phyloP scores from a whole-genome alignment of 2,888 invertebrate species.

The Cephus nigrinus region DNA sequence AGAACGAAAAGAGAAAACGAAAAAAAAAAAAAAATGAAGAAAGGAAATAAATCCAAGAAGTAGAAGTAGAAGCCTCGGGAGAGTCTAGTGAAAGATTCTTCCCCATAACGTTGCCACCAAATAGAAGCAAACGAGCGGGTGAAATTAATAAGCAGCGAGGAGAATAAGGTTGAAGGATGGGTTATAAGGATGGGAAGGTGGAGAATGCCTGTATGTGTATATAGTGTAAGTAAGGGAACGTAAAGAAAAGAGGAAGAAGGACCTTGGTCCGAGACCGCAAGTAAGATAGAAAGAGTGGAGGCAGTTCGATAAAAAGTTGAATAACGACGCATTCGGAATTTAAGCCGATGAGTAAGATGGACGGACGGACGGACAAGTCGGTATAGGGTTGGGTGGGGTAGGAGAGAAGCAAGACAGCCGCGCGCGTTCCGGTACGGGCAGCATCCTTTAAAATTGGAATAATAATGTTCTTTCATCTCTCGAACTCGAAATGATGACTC shows the following conservation, averaged over 20 bases:
- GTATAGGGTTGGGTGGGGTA: slow-evolving; percentile 14
- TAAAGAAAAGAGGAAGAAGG: slow-evolving; percentile 9
- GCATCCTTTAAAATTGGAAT: slow-evolving; percentile 64
- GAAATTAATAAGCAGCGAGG: slow-evolving; percentile 36
- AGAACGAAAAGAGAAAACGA: slow-evolving; percentile 3
- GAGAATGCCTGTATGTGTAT: too few relatives aligned
- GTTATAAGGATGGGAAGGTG: too few relatives aligned
- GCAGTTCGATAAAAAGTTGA: slow-evolving; percentile 50
- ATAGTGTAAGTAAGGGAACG: neutral
- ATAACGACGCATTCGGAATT: slow-evolving; percentile 59
- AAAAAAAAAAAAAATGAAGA: slow-evolving; percentile 1
- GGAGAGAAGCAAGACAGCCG: slow-evolving; percentile 15
- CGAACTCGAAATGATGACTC: slow-evolving; percentile 63
- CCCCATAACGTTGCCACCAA: slow-evolving; percentile 32
- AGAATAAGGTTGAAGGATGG: neutral
- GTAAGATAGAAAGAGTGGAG: slow-evolving; percentile 8
- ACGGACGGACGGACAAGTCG: slow-evolving; percentile 31
- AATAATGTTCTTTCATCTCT: slow-evolving; percentile 63
- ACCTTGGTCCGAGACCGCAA: neutral
- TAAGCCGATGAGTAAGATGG: slow-evolving; percentile 48
- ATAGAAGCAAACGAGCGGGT: slow-evolving; percentile 33
- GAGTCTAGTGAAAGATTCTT: slow-evolving; percentile 29
- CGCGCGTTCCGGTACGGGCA: slow-evolving; percentile 5
- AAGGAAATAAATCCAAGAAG: slow-evolving; percentile 12
- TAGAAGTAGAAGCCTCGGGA: slow-evolving; percentile 1